Evolutionary conservation across 2,888 invertebrate genomes (phyloP).

Genomic region (Tetragnatha montana): DNA sequence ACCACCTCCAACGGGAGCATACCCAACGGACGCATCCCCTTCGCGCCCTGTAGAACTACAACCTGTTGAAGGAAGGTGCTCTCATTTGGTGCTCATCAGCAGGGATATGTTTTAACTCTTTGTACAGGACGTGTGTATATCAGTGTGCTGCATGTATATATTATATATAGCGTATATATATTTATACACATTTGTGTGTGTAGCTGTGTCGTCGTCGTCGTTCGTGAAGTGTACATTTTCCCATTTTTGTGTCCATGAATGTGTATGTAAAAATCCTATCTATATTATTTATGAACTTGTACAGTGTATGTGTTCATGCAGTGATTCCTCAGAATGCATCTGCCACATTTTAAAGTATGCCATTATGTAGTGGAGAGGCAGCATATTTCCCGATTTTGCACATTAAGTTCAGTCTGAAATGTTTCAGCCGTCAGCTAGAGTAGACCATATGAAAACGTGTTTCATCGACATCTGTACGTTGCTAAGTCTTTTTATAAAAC

Average conservation of each 20-base stretch:
- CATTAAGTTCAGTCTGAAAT: neutral
- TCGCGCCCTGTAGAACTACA: conserved; percentile 69
- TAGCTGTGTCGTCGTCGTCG: conserved; percentile 37
- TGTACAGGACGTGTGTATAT: conserved; percentile 48
- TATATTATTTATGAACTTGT: conserved; percentile 67
- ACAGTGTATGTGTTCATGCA: conserved; percentile 55
- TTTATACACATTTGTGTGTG: conserved; percentile 10
- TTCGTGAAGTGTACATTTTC: neutral
- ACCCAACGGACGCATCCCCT: conserved; percentile 70
- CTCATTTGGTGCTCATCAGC: conserved; percentile 19
- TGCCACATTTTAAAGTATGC: conserved; percentile 3
- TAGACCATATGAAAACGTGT: neutral
- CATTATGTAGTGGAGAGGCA: neutral
- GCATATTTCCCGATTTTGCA: neutral
- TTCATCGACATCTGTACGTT: neutral
- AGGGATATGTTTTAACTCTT: conserved; percentile 48
- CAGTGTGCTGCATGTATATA: neutral
- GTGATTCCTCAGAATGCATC: conserved; percentile 22
- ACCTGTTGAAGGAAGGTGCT: conserved; percentile 66
- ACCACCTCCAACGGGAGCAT: conserved; percentile 71
- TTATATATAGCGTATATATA: conserved; percentile 13
- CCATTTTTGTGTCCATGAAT: neutral
- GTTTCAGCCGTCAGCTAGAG: neutral
- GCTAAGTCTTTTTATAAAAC: too few relatives aligned
- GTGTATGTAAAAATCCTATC: conserved; percentile 48